Conservation (phyloP, 2,888 invertebrate genomes). For the Spisula subtruncata region DNA sequence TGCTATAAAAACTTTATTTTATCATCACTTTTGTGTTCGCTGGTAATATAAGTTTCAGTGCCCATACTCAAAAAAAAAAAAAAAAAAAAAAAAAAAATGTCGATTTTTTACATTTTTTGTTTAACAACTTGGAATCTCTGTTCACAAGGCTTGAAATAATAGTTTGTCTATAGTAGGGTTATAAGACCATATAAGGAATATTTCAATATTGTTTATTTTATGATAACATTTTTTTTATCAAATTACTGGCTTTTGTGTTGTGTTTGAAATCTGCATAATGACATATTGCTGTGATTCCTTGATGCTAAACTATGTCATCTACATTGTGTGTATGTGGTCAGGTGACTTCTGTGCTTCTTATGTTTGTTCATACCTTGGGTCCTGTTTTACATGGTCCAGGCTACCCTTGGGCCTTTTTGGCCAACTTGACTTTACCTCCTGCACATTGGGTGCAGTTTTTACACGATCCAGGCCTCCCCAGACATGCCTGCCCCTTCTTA, state of each 20-base stretch:
- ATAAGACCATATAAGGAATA: not conserved
- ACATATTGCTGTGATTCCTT: constrained; percentile 3
- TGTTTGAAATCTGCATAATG: constrained; percentile 18
- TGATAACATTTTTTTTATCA: not conserved
- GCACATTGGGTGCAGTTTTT: too few relatives aligned
- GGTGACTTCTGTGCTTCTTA: not conserved
- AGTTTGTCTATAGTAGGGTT: not conserved
- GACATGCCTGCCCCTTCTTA: too few relatives aligned
- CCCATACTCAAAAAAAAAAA: too few relatives aligned
- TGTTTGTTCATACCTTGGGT: constrained; percentile 1
- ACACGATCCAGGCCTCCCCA: too few relatives aligned
- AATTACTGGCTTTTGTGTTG: constrained; percentile 20
- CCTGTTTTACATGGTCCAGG: too few relatives aligned
- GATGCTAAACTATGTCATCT: constrained; percentile 6
- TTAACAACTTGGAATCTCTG: not conserved
- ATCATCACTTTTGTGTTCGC: too few relatives aligned
- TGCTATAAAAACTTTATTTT: too few relatives aligned
- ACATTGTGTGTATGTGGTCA: constrained; percentile 26
- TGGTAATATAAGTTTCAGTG: too few relatives aligned
- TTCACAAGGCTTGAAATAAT: not conserved
- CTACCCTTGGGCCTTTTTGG: not conserved
- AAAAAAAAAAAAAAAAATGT: not conserved
- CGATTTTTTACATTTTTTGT: not conserved
- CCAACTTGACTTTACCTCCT: not conserved
- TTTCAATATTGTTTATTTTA: not conserved